These are phyloP conservation scores for Lateolabrax maculatus DNA, from an alignment of 2,797 vertebrate genomes.

Conservation along the genomic window DNA sequence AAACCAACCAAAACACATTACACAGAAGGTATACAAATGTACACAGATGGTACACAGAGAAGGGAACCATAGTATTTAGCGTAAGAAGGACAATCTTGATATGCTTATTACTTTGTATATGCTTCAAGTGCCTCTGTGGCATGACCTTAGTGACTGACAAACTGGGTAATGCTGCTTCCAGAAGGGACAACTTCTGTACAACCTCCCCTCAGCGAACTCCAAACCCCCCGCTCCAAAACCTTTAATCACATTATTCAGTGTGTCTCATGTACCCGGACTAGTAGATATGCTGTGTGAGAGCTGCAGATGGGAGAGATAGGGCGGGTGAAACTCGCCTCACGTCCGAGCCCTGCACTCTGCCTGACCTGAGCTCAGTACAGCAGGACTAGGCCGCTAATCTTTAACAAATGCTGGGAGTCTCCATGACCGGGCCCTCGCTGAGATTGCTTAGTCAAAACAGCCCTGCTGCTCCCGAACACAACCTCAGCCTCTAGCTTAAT, in stretches of 20 bases:
- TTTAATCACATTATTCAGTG: constrained; percentile 81
- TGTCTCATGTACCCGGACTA: constrained; percentile 65
- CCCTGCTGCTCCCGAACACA: constrained; percentile 74
- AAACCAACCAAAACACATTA: constrained; percentile 58
- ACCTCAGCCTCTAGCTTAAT: constrained; percentile 70
- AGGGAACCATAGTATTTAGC: neutral
- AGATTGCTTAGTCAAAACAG: constrained; percentile 88
- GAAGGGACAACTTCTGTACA: constrained; percentile 56
- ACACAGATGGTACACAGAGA: constrained; percentile 25
- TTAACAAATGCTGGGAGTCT: constrained; percentile 88
- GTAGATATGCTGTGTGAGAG: constrained; percentile 68
- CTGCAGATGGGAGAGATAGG: constrained; percentile 77
- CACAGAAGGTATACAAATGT: constrained; percentile 39
- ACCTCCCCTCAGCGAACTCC: constrained; percentile 42
- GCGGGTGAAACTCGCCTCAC: constrained; percentile 48
- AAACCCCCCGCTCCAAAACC: constrained; percentile 48
- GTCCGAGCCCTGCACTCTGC: constrained; percentile 79
- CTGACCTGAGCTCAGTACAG: constrained; percentile 82
- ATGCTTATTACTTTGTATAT: constrained; percentile 34
- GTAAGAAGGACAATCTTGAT: constrained; percentile 44
- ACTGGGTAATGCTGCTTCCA: constrained; percentile 46
- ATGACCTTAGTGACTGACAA: constrained; percentile 60
- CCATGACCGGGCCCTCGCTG: constrained; percentile 80
- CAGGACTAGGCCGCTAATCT: constrained; percentile 83
- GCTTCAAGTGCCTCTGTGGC: constrained; percentile 40